A percentile compares a stretch with the other conserved stretches of the same genome.
phyloP scores from a whole-genome alignment of 64 coral and sea anemone species.

The Orbicella faveolata region DNA sequence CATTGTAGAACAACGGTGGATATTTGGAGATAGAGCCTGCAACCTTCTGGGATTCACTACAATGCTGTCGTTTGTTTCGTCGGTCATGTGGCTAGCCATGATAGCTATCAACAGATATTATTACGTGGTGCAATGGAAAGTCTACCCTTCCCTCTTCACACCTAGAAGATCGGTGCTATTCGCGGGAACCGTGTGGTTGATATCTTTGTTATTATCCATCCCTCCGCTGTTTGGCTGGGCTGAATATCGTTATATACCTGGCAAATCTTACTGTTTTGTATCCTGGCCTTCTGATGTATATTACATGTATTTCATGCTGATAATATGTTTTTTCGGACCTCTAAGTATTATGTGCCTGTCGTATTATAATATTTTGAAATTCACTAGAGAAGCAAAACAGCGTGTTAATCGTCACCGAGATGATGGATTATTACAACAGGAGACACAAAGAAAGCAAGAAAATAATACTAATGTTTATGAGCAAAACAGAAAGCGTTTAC shows the following conservation, averaged over 20 bases:
- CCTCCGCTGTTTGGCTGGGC: slow-evolving; percentile 66
- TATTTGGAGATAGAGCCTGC: slow-evolving; percentile 45
- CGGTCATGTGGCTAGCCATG: slow-evolving; percentile 41
- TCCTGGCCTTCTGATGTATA: slow-evolving; percentile 72
- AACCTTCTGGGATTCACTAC: slow-evolving; percentile 35
- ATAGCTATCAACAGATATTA: slow-evolving; percentile 65
- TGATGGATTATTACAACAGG: background rate
- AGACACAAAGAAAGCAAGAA: background rate
- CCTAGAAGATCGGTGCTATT: background rate
- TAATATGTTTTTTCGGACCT: slow-evolving; percentile 77
- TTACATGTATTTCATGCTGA: slow-evolving; percentile 88
- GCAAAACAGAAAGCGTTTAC: no score
- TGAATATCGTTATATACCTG: slow-evolving; percentile 44
- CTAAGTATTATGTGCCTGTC: slow-evolving; percentile 56
- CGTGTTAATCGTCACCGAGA: background rate
- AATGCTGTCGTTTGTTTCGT: slow-evolving; percentile 56
- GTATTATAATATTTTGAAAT: slow-evolving; percentile 64
- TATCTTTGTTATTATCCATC: slow-evolving; percentile 29
- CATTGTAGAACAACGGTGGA: slow-evolving; percentile 32
- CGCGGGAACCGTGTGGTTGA: slow-evolving; percentile 19
- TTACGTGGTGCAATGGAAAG: slow-evolving; percentile 62
- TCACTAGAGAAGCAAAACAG: slow-evolving; percentile 30
- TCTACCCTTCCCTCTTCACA: slow-evolving; percentile 19
- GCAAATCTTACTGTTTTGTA: slow-evolving; percentile 78
- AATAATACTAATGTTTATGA: background rate